Base-by-base conservation (phyloP, 2,888 invertebrate species). In the Cancer borealis region DNA sequence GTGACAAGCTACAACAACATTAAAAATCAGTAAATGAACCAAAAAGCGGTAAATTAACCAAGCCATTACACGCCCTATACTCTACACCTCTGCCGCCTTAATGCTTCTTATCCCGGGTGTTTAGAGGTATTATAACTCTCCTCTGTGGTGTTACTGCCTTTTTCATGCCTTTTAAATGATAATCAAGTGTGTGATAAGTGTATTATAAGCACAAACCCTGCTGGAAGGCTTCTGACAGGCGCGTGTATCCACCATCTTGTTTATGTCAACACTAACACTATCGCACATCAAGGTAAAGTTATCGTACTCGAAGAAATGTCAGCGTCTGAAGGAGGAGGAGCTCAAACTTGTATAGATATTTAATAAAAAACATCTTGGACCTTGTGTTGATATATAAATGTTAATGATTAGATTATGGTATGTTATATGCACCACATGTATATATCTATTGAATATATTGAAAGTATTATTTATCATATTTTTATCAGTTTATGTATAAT, bases 241-340 rank as follows among this genome's bases (percentile, higher is more conserved):
- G 47, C 95, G 92, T 39, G 95, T 95, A 87, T 96, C 96, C 95
- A 96, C 95, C 96, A 96, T 96, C 93, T 95, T 95, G 95, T 93
- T 92, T 90, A 26, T 91, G 91, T 87, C 91, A 84, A 79, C 79
- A 89, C 73, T 66, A 89, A 92, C 49, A 90, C 12, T 26, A 46
- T 84, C 47, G 60, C 54, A 49, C 46, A 26, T 39, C 47, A 17
- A 3, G 26, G 21, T 12, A 21, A 89, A 47, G 21, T 46, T 46
- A 60, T 17, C 60, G 21, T 21, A 21, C 60, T 21, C 21, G 17
- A 60, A 60, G 17, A 60, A 60, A 60, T 60, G 60, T 60, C 60
- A 60, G 17, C 60, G 60, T 60, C 60, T 60, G 60, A 21, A 60
- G 5, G 60, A 60, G 5, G 60, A 60, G 17, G 12, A 26, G 26